Percentiles rank a stretch among this genome's conserved stretches.
phyloP scores from a whole-genome alignment of 2,113 vertebrate species.

The Callocephalon fimbriatum region DNA sequence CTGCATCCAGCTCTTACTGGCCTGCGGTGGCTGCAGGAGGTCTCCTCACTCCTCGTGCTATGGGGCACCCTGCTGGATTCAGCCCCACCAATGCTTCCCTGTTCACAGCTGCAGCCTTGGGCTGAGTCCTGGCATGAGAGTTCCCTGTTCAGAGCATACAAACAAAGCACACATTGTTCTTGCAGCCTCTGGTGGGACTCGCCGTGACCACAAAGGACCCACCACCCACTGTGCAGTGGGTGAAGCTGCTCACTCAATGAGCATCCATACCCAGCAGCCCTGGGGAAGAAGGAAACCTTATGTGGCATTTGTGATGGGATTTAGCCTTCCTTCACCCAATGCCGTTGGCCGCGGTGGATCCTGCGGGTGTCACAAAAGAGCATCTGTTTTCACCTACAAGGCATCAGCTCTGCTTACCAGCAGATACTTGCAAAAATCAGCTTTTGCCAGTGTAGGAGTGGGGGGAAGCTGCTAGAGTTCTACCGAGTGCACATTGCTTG shows the following conservation, averaged over 20 bases:
- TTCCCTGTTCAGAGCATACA: background rate
- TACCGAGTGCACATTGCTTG: background rate
- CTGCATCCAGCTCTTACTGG: background rate
- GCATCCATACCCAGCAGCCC: background rate
- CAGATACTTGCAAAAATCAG: background rate
- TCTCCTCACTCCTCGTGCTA: background rate
- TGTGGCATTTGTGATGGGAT: background rate
- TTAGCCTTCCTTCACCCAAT: rapidly evolving
- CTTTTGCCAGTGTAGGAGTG: background rate
- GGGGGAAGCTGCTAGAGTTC: background rate
- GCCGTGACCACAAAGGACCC: background rate
- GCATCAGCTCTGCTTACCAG: background rate
- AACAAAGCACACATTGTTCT: background rate
- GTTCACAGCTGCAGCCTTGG: background rate
- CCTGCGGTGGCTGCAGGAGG: background rate
- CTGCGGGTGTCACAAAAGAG: background rate
- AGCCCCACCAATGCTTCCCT: background rate
- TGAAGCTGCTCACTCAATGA: background rate
- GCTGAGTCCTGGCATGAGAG: rapidly evolving
- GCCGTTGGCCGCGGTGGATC: background rate
- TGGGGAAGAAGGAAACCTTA: background rate
- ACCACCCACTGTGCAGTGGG: background rate
- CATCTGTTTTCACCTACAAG: background rate
- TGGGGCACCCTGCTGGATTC: background rate
- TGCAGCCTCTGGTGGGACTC: background rate